Conservation (phyloP, 2,797 vertebrate species). For the Acrocephalus scirpaceus region DNA sequence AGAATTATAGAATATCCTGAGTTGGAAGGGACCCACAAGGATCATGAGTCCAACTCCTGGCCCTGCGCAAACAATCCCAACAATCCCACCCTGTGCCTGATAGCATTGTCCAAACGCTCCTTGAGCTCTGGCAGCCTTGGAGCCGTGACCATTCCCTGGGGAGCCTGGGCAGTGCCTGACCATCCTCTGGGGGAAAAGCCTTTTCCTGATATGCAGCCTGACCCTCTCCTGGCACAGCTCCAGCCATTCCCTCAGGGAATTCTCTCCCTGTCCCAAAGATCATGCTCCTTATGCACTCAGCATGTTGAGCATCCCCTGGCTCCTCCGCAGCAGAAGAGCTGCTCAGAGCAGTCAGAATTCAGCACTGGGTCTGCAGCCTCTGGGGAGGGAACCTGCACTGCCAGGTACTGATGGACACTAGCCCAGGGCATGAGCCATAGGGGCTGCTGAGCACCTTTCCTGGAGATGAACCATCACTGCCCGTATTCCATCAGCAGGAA, state of each 20-base stretch:
- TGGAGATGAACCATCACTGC: background rate
- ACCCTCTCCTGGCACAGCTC: background rate
- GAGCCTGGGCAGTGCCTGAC: background rate
- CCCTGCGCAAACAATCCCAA: too few relatives aligned
- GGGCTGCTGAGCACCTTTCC: background rate
- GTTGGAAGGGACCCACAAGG: background rate
- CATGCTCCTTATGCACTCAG: fast-evolving
- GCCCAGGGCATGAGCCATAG: fast-evolving
- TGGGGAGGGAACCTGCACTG: too few relatives aligned
- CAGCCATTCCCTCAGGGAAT: fast-evolving
- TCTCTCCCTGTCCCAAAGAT: background rate
- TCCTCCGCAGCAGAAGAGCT: fast-evolving
- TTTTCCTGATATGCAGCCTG: background rate
- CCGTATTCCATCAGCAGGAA: background rate
- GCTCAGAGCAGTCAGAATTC: background rate
- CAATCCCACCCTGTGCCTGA: background rate
- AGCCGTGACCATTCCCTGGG: fast-evolving
- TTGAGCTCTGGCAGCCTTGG: background rate
- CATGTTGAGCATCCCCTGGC: background rate
- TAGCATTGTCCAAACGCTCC: fast-evolving
- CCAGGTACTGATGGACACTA: background rate
- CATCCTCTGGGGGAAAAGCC: background rate
- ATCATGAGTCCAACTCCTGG: too few relatives aligned
- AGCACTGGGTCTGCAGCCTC: background rate
- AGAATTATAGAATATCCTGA: background rate